Conservation (phyloP, 2,797 vertebrate genomes). For the Tiaroga cobitis region DNA sequence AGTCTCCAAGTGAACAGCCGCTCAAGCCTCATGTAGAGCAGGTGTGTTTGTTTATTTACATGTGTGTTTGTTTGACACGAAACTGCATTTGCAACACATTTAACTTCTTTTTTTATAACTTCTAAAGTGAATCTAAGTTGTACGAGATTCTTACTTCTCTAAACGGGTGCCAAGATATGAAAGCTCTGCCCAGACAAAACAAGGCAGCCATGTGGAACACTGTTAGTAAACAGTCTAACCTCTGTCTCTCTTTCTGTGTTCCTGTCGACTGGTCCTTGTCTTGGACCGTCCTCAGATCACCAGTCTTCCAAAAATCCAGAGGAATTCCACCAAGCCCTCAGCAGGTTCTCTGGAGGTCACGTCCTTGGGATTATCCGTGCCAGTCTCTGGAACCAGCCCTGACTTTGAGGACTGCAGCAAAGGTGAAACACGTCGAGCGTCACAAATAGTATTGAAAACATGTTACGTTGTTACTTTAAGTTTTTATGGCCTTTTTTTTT, state of each 20-base stretch:
- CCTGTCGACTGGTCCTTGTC: slow-evolving; percentile 16
- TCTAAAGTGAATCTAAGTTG: background rate
- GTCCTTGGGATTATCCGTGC: slow-evolving; percentile 56
- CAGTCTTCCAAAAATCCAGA: slow-evolving; percentile 75
- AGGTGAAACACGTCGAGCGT: slow-evolving; percentile 68
- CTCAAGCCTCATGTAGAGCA: slow-evolving; percentile 59
- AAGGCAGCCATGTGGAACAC: background rate
- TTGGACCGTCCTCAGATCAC: slow-evolving; percentile 63
- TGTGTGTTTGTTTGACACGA: background rate
- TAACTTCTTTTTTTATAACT: background rate
- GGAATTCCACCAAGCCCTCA: slow-evolving; percentile 66
- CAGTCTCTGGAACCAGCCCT: slow-evolving; percentile 70
- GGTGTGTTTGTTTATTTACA: slow-evolving; percentile 58
- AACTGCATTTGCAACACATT: background rate
- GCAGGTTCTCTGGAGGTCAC: slow-evolving; percentile 68
- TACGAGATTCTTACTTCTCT: background rate
- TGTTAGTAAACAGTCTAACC: slow-evolving; percentile 1
- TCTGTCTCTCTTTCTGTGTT: slow-evolving; percentile 14
- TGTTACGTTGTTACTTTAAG: background rate
- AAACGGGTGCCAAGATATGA: background rate
- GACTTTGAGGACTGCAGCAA: slow-evolving; percentile 73
- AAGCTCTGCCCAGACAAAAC: background rate
- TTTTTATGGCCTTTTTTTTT: background rate
- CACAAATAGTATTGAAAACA: background rate
- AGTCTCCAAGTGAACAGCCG: slow-evolving; percentile 54